phyloP scores from a whole-genome alignment of 2,797 vertebrate species.

The Sebastes cheni region DNA sequence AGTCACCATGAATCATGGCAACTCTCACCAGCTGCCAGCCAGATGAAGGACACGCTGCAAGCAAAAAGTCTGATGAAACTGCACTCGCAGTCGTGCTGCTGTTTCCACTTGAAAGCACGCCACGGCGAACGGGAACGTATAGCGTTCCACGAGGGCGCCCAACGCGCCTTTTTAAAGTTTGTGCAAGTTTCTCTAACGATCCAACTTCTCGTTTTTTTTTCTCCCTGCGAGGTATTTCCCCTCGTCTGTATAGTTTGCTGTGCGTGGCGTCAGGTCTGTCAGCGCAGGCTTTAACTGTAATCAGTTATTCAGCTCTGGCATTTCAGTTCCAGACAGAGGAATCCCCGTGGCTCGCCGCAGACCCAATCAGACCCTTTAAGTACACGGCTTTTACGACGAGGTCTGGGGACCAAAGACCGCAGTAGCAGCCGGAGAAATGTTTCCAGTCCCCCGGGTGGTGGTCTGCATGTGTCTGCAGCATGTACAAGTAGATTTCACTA shows the following conservation, averaged over 20 bases:
- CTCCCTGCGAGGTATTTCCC: conserved; percentile 32
- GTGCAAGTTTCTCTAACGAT: conserved; percentile 23
- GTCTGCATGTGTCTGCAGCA: conserved; percentile 33
- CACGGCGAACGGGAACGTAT: neutral
- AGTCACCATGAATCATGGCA: conserved; percentile 52
- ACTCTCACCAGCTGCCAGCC: conserved; percentile 63
- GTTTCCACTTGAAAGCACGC: conserved; percentile 54
- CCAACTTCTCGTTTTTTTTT: conserved; percentile 13
- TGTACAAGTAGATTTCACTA: conserved; percentile 52
- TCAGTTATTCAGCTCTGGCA: conserved; percentile 63
- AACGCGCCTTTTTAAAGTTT: conserved; percentile 39
- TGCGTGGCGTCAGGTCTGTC: conserved; percentile 19
- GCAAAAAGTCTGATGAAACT: conserved; percentile 43
- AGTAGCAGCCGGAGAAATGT: conserved; percentile 24
- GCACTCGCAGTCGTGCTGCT: conserved; percentile 8
- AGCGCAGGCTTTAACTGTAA: conserved; percentile 41
- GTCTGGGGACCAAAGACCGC: conserved; percentile 22
- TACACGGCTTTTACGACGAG: conserved; percentile 13
- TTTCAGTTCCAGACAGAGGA: conserved; percentile 64
- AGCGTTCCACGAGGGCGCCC: neutral
- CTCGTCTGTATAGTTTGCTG: conserved; percentile 19
- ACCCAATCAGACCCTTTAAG: conserved; percentile 57
- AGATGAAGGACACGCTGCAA: conserved; percentile 51
- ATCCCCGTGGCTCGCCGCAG: conserved; percentile 55
- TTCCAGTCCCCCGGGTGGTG: conserved; percentile 45